A percentile compares a stretch with the other conserved stretches of the same genome.
Conservation (phyloP, 2,113 vertebrate genomes). For the Fregetta grallaria region DNA sequence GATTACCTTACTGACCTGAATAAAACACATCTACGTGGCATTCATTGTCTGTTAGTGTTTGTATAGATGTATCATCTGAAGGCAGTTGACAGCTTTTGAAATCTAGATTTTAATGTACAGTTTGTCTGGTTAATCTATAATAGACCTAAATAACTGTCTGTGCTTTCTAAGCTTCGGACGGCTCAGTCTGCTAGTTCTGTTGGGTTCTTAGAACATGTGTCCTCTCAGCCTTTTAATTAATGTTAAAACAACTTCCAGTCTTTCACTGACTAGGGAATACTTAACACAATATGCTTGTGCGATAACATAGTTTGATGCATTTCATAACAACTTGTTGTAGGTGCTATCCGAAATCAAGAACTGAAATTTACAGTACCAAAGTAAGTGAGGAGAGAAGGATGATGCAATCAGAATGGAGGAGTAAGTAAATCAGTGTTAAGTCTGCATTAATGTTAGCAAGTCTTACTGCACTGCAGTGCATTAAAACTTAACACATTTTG, state of each 20-base stretch:
- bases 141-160: not conserved
- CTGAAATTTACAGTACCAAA: conserved; percentile 7
- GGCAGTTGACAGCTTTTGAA: not conserved
- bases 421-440: conserved; percentile 62
- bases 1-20: not conserved
- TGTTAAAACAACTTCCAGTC: not conserved
- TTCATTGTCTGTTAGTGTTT: not conserved
- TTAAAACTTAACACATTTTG: not conserved
- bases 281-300: not conserved
- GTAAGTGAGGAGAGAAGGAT: conserved; percentile 31
- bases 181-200: not conserved
- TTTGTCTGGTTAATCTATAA: not conserved
- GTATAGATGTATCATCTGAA: not conserved
- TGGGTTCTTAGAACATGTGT: not conserved
- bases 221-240: not conserved
- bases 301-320: not conserved
- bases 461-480: not conserved
- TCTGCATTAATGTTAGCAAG: not conserved
- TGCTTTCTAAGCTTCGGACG: not conserved
- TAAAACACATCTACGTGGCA: not conserved
- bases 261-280: not conserved
- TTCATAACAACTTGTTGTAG: not conserved
- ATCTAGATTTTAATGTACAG: not conserved
- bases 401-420: conserved; percentile 60
- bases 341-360: not conserved